Evolutionary conservation across 2,888 invertebrate genomes (phyloP), one percentile per base, ranked within the genome.

Genomic region (Sthenelais limicola): DNA sequence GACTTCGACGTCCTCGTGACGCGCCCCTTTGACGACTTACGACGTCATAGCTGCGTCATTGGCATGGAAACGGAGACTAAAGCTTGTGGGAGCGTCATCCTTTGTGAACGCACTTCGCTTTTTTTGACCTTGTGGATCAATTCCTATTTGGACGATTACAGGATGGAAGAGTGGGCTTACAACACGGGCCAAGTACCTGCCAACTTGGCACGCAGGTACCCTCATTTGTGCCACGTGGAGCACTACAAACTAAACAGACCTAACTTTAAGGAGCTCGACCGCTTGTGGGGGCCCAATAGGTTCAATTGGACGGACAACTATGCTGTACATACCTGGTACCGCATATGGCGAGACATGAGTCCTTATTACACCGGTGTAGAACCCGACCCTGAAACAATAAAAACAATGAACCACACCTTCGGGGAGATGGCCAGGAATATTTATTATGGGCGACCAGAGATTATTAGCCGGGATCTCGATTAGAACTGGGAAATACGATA

Each of bases 321-420:
- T 70, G 83, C 83, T 7, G 79, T 85, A 7, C 85, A 85, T 54
- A 68, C 82, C 52, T 83, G 77, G 77, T 80, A 79, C 28, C 30
- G 76, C 35, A 62, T 78, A 38, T 79, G 76, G 76, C 77, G 71
- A 54, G 76, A 78, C 35, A 70, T 52, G 70, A 80, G 79, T 74
- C 74, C 76, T 3, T 76, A 74, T 51, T 80, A 68, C 58, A 51
- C 58, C 4, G 79, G 78, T 3, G 49, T 77, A 3, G 80, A 80
- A 49, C 80, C 80, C 5, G 62, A 80, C 56, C 74, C 73, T 21
- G 73, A 75, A n/a, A 80, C 76, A 67, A 73, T 80, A 43, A 80
- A 80, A 67, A 71, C 71, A 4, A 74, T 74, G 79, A 77, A 79
- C 49, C 67, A 47, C 26, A 79, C 78, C 1, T 80, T 76, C 66